Evolutionary conservation across 2,113 vertebrate genomes (phyloP).

Genomic region (Chionomys nivalis): DNA sequence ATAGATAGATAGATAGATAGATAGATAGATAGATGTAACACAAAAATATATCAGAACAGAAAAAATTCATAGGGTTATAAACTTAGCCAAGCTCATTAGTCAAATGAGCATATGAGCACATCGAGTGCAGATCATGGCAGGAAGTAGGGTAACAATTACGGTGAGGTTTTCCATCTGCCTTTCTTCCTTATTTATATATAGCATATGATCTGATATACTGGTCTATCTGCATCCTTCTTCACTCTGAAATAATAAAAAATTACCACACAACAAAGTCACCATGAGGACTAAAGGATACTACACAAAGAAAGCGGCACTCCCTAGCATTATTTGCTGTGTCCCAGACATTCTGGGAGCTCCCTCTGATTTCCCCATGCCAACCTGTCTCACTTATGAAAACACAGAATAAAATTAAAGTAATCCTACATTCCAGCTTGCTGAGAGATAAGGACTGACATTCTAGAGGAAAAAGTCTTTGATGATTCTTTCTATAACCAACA

Average conservation of each 20-base stretch:
- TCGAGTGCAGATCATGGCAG: background rate
- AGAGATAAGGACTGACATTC: background rate
- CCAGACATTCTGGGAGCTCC: background rate
- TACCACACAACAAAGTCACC: background rate
- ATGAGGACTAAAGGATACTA: background rate
- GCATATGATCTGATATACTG: background rate
- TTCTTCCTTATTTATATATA: background rate
- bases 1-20: background rate
- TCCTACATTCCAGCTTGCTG: background rate
- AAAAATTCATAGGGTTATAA: background rate
- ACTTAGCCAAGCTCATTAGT: constrained; percentile 28
- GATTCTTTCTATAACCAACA: background rate
- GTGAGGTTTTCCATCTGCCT: background rate
- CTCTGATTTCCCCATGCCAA: background rate
- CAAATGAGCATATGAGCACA: background rate
- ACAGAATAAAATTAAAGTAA: constrained; percentile 3
- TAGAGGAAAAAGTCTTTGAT: background rate
- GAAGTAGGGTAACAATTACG: background rate
- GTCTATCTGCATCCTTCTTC: background rate
- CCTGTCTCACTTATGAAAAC: background rate
- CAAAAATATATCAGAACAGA: background rate
- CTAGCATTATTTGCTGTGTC: background rate
- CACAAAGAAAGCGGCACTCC: background rate
- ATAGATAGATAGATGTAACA: background rate
- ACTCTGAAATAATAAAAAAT: constrained; percentile 11